Evolutionary conservation across 1,140 invertebrate genomes (phyloP).

Genomic region (Euura lappo): DNA sequence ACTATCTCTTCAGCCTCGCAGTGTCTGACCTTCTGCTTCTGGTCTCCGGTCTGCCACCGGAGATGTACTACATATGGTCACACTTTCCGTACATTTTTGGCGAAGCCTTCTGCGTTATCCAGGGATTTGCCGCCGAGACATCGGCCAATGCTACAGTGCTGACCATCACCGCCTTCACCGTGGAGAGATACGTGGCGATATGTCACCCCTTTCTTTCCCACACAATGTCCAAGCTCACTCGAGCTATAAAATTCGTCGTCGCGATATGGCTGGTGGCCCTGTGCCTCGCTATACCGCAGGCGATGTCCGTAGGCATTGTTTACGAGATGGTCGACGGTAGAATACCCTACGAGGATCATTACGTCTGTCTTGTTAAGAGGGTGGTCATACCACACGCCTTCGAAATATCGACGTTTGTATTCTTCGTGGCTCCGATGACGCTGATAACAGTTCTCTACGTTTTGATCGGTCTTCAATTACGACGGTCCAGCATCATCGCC

Average conservation of each 20-base stretch:
- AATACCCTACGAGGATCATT: conserved; percentile 41
- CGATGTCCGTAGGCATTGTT: conserved; percentile 57
- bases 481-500: conserved; percentile 53
- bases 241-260: conserved; percentile 66
- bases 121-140: conserved; percentile 71
- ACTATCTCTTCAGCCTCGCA: conserved; percentile 68
- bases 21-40: conserved; percentile 69
- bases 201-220: conserved; percentile 67
- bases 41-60: conserved; percentile 58
- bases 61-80: conserved; percentile 63
- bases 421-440: conserved; percentile 81
- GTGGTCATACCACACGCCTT: conserved; percentile 68
- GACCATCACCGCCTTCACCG: conserved; percentile 72
- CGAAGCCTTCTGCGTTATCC: conserved; percentile 63
- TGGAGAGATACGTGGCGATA: conserved; percentile 76
- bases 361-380: conserved; percentile 44
- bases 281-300: conserved; percentile 64
- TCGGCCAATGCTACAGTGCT: conserved; percentile 74
- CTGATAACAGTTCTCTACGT: conserved; percentile 76
- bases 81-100: conserved; percentile 68
- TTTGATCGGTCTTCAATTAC: conserved; percentile 72
- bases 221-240: conserved; percentile 60
- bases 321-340: conserved; percentile 25
- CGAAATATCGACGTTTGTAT: conserved; percentile 75
- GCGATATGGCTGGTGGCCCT: conserved; percentile 66